phyloP scores from a whole-genome alignment of 2,888 invertebrate genomes.

The Oeneis ivallda region DNA sequence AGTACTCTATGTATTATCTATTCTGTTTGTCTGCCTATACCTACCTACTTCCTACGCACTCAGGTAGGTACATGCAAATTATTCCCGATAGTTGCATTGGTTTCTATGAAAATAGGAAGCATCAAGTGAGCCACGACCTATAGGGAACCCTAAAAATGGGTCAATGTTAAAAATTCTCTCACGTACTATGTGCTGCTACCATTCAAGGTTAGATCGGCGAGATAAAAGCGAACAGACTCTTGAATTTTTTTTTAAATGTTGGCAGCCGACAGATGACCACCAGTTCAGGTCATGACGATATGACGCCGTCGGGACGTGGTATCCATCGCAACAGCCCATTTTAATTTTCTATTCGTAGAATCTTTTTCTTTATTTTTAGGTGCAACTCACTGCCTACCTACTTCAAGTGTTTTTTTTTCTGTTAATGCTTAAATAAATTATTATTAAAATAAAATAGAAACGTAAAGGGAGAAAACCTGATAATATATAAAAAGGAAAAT shows the following conservation, averaged over 20 bases:
- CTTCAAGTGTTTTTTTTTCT: neutral
- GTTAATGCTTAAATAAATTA: no score
- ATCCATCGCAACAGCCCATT: constrained; percentile 47
- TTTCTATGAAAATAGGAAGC: neutral
- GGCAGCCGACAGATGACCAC: constrained; percentile 53
- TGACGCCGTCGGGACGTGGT: constrained; percentile 49
- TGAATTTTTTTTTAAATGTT: constrained; percentile 47
- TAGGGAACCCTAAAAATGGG: constrained; percentile 23
- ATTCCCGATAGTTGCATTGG: no score
- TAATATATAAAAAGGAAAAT: no score
- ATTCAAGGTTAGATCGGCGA: constrained; percentile 63
- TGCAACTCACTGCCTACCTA: neutral
- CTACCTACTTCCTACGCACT: neutral
- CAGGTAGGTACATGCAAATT: no score
- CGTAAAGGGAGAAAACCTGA: no score
- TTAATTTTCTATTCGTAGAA: constrained; percentile 26
- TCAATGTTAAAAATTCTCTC: constrained; percentile 57
- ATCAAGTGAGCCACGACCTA: neutral
- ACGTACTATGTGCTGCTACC: constrained; percentile 58
- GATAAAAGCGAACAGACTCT: constrained; percentile 49
- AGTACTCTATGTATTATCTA: no score
- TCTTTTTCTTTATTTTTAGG: constrained; percentile 8
- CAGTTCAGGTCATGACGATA: constrained; percentile 56
- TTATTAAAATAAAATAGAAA: no score
- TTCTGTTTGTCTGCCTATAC: no score